Conservation (phyloP, 2,113 vertebrate genomes). For the Prunella fulvescens region DNA sequence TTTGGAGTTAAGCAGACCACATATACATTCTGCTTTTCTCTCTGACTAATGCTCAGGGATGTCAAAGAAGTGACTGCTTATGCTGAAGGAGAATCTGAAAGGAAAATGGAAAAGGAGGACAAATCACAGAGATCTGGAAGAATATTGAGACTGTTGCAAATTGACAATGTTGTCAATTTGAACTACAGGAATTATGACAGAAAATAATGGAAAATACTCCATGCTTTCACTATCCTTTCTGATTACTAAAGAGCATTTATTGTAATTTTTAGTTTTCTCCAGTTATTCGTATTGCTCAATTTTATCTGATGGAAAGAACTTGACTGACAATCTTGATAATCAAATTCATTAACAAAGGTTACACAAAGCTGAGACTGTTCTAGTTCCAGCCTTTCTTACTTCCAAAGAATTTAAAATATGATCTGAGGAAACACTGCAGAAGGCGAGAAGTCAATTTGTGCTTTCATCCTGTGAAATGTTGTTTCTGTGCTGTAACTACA, state of each 20-base stretch:
- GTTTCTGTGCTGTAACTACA: not conserved
- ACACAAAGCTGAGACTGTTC: not conserved
- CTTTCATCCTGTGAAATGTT: not conserved
- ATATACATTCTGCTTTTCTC: not conserved
- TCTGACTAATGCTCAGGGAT: not conserved
- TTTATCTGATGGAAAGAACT: not conserved
- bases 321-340: not conserved
- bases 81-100: not conserved
- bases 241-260: not conserved
- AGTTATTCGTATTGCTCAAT: not conserved
- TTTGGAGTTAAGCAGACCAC: not conserved
- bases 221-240: not conserved
- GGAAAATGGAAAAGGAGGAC: not conserved
- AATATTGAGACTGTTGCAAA: not conserved
- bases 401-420: not conserved
- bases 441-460: not conserved
- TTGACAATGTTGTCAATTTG: not conserved
- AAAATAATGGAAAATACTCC: not conserved
- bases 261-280: not conserved
- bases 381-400: not conserved
- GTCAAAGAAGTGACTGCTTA: not conserved
- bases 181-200: not conserved
- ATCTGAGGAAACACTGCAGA: not conserved
- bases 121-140: not conserved
- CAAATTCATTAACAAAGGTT: not conserved